Evolutionary conservation across 2,113 vertebrate genomes (phyloP).

Genomic region (Nothobranchius kuhntae): DNA sequence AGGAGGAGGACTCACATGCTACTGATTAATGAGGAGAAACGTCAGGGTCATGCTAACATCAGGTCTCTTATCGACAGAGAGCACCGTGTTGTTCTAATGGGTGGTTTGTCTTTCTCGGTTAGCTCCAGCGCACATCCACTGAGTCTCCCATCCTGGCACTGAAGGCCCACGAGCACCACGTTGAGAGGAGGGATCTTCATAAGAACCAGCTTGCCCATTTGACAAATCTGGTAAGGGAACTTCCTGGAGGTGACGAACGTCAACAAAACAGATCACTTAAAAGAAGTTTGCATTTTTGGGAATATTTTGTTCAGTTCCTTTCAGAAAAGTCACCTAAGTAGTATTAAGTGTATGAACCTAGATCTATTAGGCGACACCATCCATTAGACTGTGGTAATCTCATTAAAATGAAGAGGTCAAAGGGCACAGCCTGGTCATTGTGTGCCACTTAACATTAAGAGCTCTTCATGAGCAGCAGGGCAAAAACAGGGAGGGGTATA

Average conservation of each 20-base stretch:
- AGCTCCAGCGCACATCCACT: conserved; percentile 76
- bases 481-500: conserved; percentile 9
- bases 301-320: conserved; percentile 2
- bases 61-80: conserved; percentile 50
- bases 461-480: conserved; percentile 36
- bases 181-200: conserved; percentile 80
- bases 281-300: conserved; percentile 2
- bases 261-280: conserved; percentile 12
- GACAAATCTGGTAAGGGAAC: conserved; percentile 80
- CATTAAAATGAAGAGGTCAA: conserved; percentile 63
- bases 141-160: conserved; percentile 68
- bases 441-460: conserved; percentile 70
- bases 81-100: conserved; percentile 43
- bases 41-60: conserved; percentile 54
- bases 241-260: not conserved
- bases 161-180: conserved; percentile 69
- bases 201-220: conserved; percentile 67
- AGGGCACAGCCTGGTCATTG: conserved; percentile 44
- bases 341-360: conserved; percentile 10
- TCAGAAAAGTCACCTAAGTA: not conserved
- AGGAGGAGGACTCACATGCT: conserved; percentile 44
- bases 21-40: conserved; percentile 61
- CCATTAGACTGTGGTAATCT: conserved; percentile 46
- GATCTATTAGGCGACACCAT: conserved; percentile 30
- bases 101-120: conserved; percentile 5